A percentile compares a stretch with the other conserved stretches of the same genome.
These are phyloP conservation scores for Gymnothorax reevesii DNA, from an alignment of 2,797 vertebrate species.

Conservation along the genomic window DNA sequence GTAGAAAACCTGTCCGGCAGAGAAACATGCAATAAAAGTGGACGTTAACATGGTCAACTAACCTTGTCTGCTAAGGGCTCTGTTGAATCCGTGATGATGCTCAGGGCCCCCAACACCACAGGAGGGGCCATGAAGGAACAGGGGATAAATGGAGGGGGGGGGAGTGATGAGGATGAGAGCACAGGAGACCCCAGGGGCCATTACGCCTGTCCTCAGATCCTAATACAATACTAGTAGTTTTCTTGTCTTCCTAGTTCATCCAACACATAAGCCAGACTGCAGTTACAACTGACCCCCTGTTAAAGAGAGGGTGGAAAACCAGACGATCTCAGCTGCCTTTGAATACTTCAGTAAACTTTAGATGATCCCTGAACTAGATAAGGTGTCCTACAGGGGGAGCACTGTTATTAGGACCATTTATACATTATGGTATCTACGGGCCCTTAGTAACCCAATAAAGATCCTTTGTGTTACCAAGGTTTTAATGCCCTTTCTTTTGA, in stretches of 20 bases:
- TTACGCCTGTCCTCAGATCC: too few relatives aligned
- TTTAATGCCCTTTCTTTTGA: background rate
- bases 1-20: slow-evolving; percentile 79
- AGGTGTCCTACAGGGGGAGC: background rate
- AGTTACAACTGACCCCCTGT: too few relatives aligned
- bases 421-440: background rate
- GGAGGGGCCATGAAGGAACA: background rate
- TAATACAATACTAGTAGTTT: too few relatives aligned
- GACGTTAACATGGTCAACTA: background rate
- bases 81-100: background rate
- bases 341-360: too few relatives aligned
- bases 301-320: too few relatives aligned
- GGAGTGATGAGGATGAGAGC: background rate
- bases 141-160: background rate
- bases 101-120: background rate
- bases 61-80: background rate
- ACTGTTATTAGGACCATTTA: background rate
- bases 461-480: background rate
- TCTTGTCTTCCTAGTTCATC: too few relatives aligned
- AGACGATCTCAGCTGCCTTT: too few relatives aligned
- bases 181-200: too few relatives aligned
- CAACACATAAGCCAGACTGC: too few relatives aligned
- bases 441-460: background rate
- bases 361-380: background rate
- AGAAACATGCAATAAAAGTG: background rate